A percentile compares a stretch with the other conserved stretches of the same genome.
Conservation (phyloP, 2,113 vertebrate species). For the Haemorhous mexicanus region DNA sequence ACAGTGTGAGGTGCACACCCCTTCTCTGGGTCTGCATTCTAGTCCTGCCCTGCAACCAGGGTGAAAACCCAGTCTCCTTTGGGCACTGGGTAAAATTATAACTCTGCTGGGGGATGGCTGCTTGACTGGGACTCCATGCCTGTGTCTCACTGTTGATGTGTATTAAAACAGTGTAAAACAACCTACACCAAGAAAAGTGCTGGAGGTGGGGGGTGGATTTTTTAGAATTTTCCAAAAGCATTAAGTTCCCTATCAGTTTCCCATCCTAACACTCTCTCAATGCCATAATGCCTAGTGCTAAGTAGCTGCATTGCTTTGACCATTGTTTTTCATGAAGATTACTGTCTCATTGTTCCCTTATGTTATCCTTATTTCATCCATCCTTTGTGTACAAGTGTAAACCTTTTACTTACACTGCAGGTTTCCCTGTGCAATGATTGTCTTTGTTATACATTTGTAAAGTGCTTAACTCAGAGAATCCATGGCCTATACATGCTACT, state of each 20-base stretch:
- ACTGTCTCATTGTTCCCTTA: not conserved
- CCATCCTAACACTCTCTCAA: not conserved
- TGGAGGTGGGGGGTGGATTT: not conserved
- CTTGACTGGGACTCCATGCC: not conserved
- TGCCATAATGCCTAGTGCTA: not conserved
- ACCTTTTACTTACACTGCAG: not conserved
- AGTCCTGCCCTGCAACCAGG: not conserved
- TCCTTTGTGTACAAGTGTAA: conserved; percentile 25
- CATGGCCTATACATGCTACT: not conserved
- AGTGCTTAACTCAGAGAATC: conserved; percentile 34
- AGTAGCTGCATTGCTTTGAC: not conserved
- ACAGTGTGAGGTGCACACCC: not conserved
- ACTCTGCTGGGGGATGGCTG: not conserved
- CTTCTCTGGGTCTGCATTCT: not conserved
- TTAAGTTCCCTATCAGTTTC: not conserved
- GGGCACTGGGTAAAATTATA: not conserved
- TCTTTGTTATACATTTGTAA: conserved; percentile 5
- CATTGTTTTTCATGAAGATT: not conserved
- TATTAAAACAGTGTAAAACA: not conserved
- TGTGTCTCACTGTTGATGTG: not conserved
- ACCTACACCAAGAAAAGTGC: not conserved
- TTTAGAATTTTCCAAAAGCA: not conserved
- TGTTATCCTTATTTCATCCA: not conserved
- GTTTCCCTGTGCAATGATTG: not conserved
- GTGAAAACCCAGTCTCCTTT: not conserved